phyloP scores from a whole-genome alignment of 2,888 invertebrate species.

The Pseudococcus jackbeardsleyi region DNA sequence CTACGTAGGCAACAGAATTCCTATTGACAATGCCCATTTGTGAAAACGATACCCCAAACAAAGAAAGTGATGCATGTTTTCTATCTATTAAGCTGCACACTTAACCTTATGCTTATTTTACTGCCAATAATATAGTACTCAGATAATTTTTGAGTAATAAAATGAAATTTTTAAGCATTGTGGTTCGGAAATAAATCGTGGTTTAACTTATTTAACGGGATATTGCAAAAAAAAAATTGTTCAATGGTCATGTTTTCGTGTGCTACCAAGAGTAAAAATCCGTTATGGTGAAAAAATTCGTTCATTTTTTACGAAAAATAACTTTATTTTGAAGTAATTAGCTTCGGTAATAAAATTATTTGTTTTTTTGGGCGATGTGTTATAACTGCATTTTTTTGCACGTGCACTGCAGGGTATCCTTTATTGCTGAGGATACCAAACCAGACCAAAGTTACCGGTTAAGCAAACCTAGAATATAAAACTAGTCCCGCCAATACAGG shows the following conservation, averaged over 20 bases:
- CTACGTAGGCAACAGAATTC: constrained; percentile 19
- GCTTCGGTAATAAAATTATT: not conserved
- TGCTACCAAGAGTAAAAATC: not conserved
- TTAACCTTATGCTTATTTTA: constrained; percentile 12
- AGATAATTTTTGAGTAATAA: not conserved
- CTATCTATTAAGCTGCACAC: not conserved
- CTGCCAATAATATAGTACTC: not conserved
- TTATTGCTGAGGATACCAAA: not conserved
- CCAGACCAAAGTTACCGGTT: constrained; percentile 56
- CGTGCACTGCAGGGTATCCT: not conserved
- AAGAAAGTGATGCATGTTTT: constrained; percentile 30
- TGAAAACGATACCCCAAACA: constrained; percentile 51
- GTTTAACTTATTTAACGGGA: not conserved
- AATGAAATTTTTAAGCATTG: not conserved
- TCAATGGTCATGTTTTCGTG: not conserved
- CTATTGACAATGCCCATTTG: constrained; percentile 34
- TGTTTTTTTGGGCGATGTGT: not conserved
- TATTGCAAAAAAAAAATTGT: not conserved
- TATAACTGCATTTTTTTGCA: not conserved
- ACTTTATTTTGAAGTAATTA: not conserved
- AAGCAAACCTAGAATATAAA: constrained; percentile 9
- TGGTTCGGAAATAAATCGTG: not conserved
- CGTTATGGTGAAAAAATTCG: not conserved
- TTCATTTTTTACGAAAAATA: not conserved
- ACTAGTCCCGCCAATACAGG: constrained; percentile 56